Evolutionary conservation across 2,797 vertebrate genomes (phyloP), one percentile per base, ranked within the genome.

Genomic region (Rhinophrynus dorsalis): DNA sequence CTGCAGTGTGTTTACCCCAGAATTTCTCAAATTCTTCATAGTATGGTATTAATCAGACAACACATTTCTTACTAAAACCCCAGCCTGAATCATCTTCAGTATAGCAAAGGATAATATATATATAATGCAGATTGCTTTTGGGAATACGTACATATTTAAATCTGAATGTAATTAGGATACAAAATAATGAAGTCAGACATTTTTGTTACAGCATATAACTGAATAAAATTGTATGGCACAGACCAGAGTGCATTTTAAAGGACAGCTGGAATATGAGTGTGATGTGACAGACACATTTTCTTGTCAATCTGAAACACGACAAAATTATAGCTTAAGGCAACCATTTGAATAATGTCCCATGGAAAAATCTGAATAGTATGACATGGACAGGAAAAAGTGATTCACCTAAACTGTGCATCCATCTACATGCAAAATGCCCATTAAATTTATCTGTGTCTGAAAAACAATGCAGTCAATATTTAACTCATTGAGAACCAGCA

Each of bases 241-340:
- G 47, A 54, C 40, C 54, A 54, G 37, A 42, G 35, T 17, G 55
- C 51, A 32, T 66, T 37, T 67, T 48, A 60, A 67, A 67, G 70
- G 70, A 73, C 70, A 66, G 62, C 70, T 73, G 70, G 54, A 67
- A 73, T 67, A 66, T 60, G 70, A 44, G 38, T 59, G 61, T 26
- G 45, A 73, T 37, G 62, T 73, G 70, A 73, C 70, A 73, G 62
- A 60, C 55, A 73, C 70, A 73, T 73, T 73, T 73, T 73, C 70
- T 73, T 67, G 70, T 73, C 70, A 73, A 60, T 73, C 70, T 60
- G 35, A 67, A 73, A 73, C 18, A 35, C 61, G 32, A 26, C 62
- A 15, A 73, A 72, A 73, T 73, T 73, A 73, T 73, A 73, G 70
- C 70, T 67, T 67, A 30, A 60, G 70, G 30, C 30, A 59, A 8